These are phyloP conservation scores for Habrosyne pyritoides DNA, from an alignment of 2,888 invertebrate genomes.

Conservation along the genomic window DNA sequence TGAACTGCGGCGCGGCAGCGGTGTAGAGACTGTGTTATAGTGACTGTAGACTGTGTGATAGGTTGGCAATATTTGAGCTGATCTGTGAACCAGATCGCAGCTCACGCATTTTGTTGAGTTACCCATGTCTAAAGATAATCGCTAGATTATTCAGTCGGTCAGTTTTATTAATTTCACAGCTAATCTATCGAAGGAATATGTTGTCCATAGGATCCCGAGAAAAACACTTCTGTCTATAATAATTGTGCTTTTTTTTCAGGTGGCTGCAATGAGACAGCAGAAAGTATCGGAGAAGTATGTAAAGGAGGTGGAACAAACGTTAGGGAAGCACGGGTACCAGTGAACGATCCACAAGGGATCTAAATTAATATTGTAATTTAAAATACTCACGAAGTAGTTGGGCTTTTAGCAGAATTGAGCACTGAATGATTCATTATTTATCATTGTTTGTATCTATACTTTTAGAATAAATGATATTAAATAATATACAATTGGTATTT, in stretches of 20 bases:
- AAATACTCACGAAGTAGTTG: background rate
- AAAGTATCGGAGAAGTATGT: constrained; percentile 83
- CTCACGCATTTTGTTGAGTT: too few relatives aligned
- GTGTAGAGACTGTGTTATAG: too few relatives aligned
- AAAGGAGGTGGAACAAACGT: constrained; percentile 78
- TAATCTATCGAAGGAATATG: too few relatives aligned
- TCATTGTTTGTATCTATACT: background rate
- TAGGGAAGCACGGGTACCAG: constrained; percentile 67
- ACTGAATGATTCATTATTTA: background rate
- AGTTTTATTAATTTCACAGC: too few relatives aligned
- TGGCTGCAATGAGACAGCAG: constrained; percentile 82
- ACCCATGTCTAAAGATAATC: too few relatives aligned
- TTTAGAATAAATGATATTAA: background rate
- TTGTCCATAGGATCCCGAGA: too few relatives aligned
- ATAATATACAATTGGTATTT: background rate
- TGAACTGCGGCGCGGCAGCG: too few relatives aligned
- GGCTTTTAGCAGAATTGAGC: background rate
- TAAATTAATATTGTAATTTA: background rate
- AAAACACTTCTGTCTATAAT: too few relatives aligned
- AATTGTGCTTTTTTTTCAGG: constrained; percentile 76
- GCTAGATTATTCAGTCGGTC: too few relatives aligned
- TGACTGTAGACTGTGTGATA: too few relatives aligned
- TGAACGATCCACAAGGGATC: background rate
- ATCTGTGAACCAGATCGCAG: too few relatives aligned
- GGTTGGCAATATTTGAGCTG: too few relatives aligned